These are phyloP conservation scores for Troglohyphantes excavatus DNA, from an alignment of 2,888 invertebrate species.

Conservation along the genomic window DNA sequence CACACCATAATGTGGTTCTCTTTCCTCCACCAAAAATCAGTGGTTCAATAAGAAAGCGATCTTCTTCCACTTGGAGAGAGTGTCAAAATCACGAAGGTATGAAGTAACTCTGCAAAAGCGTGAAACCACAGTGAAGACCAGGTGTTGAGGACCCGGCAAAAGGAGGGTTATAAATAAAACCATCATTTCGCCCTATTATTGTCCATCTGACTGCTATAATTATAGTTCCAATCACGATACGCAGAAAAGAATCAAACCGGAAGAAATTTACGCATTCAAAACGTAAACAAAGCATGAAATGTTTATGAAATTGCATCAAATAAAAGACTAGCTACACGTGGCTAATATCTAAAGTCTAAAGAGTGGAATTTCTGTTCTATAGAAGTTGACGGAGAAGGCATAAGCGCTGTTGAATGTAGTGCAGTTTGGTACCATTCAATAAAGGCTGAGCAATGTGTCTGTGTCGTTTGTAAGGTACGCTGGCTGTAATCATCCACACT, in stretches of 20 bases:
- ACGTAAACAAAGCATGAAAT: not conserved
- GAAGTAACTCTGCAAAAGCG: slow-evolving; percentile 36
- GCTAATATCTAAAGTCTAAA: too few species aligned
- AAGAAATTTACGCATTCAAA: not conserved
- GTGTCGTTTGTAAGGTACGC: slow-evolving; percentile 53
- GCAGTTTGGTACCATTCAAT: slow-evolving; percentile 43
- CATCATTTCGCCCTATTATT: slow-evolving; percentile 73
- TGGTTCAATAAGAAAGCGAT: not conserved
- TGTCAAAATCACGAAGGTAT: slow-evolving; percentile 6
- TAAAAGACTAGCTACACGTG: too few species aligned
- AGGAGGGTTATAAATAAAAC: slow-evolving; percentile 70
- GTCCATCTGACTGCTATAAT: slow-evolving; percentile 58
- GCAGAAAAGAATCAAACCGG: slow-evolving; percentile 49
- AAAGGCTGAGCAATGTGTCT: not conserved
- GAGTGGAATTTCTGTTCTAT: too few species aligned
- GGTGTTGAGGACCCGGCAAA: slow-evolving; percentile 61
- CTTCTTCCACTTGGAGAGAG: slow-evolving; percentile 16
- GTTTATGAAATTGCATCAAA: too few species aligned
- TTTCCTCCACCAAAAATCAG: not conserved
- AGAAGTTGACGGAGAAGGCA: too few species aligned
- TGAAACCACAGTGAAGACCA: slow-evolving; percentile 40
- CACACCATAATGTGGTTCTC: not conserved
- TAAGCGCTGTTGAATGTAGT: not conserved
- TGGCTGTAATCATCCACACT: slow-evolving; percentile 71
- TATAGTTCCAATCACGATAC: slow-evolving; percentile 50